Evolutionary conservation across 2,113 vertebrate species (phyloP).

Genomic region (Stigmatopora nigra): DNA sequence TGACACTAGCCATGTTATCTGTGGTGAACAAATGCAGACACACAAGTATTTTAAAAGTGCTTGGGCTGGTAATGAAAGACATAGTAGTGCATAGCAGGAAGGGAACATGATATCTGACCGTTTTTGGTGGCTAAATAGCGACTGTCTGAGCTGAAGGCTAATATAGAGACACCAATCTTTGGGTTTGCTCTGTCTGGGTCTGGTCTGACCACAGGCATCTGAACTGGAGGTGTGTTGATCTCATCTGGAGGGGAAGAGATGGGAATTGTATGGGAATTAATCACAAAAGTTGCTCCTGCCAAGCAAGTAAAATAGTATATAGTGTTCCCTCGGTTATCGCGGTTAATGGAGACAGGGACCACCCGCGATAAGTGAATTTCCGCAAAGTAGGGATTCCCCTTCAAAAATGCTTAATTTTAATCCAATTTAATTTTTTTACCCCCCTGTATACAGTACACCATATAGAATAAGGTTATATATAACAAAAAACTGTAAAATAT

Average conservation of each 20-base stretch:
- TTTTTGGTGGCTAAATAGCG: slow-evolving; percentile 89
- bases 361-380: no score
- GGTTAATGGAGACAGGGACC: no score
- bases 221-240: slow-evolving; percentile 70
- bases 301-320: background rate
- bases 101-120: slow-evolving; percentile 59
- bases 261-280: background rate
- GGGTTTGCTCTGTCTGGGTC: slow-evolving; percentile 87
- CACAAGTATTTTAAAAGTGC: slow-evolving; percentile 4
- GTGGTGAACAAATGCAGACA: slow-evolving; percentile 9
- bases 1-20: slow-evolving; percentile 81
- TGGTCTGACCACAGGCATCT: slow-evolving; percentile 80
- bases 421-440: no score
- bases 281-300: background rate
- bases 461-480: no score
- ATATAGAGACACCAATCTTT: slow-evolving; percentile 79
- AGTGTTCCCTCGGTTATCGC: no score
- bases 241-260: slow-evolving; percentile 72
- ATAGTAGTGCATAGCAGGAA: background rate
- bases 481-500: no score
- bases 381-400: no score
- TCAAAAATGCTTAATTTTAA: no score
- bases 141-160: slow-evolving; percentile 89
- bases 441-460: no score
- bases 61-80: background rate